Percentiles rank a stretch among this genome's conserved stretches.
Evolutionary conservation across 2,888 invertebrate genomes (phyloP).

Genomic region (Chymomyza caudatula): DNA sequence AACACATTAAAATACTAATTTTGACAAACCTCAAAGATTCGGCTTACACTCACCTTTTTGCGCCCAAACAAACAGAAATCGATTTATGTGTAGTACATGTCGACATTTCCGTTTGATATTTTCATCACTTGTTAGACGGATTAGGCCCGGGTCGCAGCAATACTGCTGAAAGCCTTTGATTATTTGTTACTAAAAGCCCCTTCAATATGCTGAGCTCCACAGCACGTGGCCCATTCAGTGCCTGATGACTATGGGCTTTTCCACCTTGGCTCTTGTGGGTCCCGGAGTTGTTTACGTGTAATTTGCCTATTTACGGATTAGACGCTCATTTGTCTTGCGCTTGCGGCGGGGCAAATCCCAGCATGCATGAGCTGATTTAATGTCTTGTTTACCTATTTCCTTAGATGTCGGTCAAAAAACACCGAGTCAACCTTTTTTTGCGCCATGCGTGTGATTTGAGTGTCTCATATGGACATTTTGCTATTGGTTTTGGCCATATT

Average conservation of each 20-base stretch:
- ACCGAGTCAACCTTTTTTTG: not conserved
- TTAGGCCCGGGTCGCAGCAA: not conserved
- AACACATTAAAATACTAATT: too few species aligned
- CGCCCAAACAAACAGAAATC: not conserved
- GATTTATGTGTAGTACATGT: conserved; percentile 4
- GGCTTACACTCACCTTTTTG: not conserved
- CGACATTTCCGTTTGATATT: conserved; percentile 7
- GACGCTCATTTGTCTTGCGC: conserved; percentile 50
- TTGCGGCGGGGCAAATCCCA: conserved; percentile 17
- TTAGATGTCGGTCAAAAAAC: conserved; percentile 3
- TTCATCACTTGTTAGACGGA: conserved; percentile 12
- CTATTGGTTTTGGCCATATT: conserved; percentile 20
- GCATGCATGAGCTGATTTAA: conserved; percentile 33
- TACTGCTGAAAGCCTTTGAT: conserved; percentile 8
- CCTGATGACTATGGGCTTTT: conserved; percentile 39
- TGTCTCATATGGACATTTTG: not conserved
- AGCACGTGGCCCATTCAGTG: not conserved
- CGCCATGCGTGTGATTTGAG: not conserved
- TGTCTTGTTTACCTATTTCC: conserved; percentile 47
- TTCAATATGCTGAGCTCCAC: conserved; percentile 42
- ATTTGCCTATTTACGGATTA: conserved; percentile 59
- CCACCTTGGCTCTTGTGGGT: not conserved
- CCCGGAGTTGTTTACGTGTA: conserved; percentile 49
- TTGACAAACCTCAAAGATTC: conserved; percentile 1
- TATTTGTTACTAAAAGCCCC: not conserved